Conservation (phyloP, 2,888 invertebrate genomes). For the Eupithecia pulchellata region DNA sequence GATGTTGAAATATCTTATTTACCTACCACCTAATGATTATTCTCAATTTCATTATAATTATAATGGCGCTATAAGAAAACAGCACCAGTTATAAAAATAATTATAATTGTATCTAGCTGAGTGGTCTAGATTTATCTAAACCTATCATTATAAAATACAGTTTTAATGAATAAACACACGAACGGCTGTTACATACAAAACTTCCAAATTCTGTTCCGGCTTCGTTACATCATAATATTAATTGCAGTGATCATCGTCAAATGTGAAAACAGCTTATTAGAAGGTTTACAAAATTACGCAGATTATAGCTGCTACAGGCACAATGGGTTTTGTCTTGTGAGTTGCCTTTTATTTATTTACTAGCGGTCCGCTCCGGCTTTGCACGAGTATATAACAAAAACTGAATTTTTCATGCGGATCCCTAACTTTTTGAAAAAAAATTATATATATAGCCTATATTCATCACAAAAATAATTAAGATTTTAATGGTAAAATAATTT, state of each 20-base stretch:
- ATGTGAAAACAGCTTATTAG: conserved; percentile 8
- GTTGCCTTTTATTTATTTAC: too few species aligned
- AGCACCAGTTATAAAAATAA: background rate
- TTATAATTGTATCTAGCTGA: background rate
- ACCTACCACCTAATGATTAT: background rate
- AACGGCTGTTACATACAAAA: conserved; percentile 13
- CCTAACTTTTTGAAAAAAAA: too few species aligned
- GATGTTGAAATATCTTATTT: too few species aligned
- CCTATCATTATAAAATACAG: conserved; percentile 8
- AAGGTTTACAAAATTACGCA: background rate
- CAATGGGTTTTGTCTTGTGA: background rate
- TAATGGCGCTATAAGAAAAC: background rate
- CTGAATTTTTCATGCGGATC: too few species aligned
- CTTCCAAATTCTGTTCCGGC: conserved; percentile 20
- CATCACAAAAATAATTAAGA: too few species aligned
- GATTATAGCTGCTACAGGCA: background rate
- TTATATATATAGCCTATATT: too few species aligned
- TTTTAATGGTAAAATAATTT: too few species aligned
- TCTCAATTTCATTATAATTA: background rate
- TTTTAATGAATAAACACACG: conserved; percentile 7
- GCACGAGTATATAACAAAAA: too few species aligned
- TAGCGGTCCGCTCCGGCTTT: too few species aligned
- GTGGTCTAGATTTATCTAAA: background rate
- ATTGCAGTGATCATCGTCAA: background rate
- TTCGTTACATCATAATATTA: conserved; percentile 26